Base-by-base conservation (phyloP, 2,888 invertebrate species). In the Yponomeuta evonymella region DNA sequence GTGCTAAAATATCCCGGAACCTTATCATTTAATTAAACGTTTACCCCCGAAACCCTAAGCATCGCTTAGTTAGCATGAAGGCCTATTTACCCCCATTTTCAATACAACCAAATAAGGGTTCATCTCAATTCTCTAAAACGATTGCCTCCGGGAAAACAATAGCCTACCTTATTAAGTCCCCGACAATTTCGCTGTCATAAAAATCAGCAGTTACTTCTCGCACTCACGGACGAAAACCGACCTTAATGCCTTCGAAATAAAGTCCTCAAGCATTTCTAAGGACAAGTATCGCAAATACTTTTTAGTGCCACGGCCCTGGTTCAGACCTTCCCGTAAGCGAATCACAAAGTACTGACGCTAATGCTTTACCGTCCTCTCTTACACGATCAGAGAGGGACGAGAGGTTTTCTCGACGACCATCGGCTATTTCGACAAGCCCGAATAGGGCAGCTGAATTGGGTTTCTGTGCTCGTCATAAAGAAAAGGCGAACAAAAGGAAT, bases 121-220 rank as follows among this genome's bases (percentile, higher is more conserved):
- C 51, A 58, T 58, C 51, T 58, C 68, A 68, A 68, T 68, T 51
- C 23, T 36, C 51, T 29, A 68, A 68, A 51, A 33, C 68, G 68
- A 68, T 48, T 67, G 51, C 68, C 15, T 51, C 48, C 30, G 51
- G 51, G 51, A 68, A 68, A 68, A 68, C 68, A 68, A 68, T 68
- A 68, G 48, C 29, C 23, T 33, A 30, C 68, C 68, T 68, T 68
- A 68, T 30, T 68, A 68, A 68, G 68, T 48, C 30, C 23, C 48
- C 23, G 29, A 15, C 68, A 33, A 65, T 68, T 68, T 51, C 68
- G 12, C 8, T 30, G 30, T 30, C 48, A 68, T 68, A 68, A 68
- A 68, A 68, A 68, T 68, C 30, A 23, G 48, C 65, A 65, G 33
- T 33, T 30, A 33, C 15, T 15, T 15, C 15, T 15, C 15, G 1